Conservation (phyloP, 2,113 vertebrate genomes). For the Mesitornis unicolor region DNA sequence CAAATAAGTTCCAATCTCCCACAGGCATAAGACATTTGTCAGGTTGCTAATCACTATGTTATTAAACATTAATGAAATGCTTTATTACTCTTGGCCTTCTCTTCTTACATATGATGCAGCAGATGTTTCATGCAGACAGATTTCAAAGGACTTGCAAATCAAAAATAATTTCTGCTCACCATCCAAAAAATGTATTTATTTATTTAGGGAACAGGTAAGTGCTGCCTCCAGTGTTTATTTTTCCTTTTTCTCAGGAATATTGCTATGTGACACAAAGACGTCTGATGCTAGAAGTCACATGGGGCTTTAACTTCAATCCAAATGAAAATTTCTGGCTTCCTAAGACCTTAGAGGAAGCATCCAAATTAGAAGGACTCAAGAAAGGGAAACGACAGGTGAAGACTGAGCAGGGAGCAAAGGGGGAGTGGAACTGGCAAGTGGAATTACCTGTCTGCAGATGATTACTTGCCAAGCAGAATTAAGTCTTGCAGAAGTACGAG, state of each 20-base stretch:
- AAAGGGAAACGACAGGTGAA: background rate
- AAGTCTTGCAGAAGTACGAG: background rate
- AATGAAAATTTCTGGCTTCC: background rate
- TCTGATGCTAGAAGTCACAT: background rate
- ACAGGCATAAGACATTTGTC: background rate
- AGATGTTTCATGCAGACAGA: constrained; percentile 7
- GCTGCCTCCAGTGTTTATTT: background rate
- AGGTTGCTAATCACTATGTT: constrained; percentile 27
- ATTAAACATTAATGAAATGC: constrained; percentile 55
- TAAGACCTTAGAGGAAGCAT: background rate
- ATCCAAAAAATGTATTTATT: background rate
- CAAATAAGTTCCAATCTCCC: constrained; percentile 42
- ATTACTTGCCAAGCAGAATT: constrained; percentile 12
- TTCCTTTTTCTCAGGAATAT: background rate
- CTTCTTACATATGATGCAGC: constrained; percentile 16
- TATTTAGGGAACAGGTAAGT: background rate
- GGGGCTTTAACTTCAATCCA: background rate
- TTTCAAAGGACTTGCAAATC: background rate
- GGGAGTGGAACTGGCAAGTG: background rate
- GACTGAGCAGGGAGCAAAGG: background rate
- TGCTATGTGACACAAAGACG: background rate
- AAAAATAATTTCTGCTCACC: background rate
- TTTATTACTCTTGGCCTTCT: constrained; percentile 55
- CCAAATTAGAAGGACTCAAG: background rate
- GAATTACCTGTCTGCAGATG: background rate